Evolutionary conservation across 1,140 invertebrate species (phyloP).

Genomic region (Dinoponera quadriceps): DNA sequence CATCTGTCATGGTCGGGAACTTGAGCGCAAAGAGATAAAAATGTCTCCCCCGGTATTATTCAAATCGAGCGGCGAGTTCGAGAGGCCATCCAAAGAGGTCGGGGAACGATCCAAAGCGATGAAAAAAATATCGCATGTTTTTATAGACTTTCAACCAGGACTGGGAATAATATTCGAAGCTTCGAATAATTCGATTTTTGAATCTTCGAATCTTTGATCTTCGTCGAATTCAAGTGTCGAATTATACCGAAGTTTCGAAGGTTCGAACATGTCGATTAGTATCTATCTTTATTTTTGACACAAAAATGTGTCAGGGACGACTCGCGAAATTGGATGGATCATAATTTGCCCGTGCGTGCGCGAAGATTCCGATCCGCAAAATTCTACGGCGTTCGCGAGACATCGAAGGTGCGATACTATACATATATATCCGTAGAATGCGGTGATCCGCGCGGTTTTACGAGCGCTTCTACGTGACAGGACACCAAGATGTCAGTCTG

Average conservation of each 20-base stretch:
- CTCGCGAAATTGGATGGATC: background rate
- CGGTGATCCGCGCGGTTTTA: conserved; percentile 13
- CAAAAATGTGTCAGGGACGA: background rate
- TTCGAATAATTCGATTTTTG: no score
- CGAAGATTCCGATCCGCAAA: conserved; percentile 1
- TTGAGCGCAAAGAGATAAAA: background rate
- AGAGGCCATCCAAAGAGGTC: no score
- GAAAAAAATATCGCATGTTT: no score
- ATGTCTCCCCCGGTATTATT: background rate
- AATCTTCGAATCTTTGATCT: no score
- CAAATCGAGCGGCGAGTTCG: no score
- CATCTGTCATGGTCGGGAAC: background rate
- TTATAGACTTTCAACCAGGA: no score
- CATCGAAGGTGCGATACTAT: background rate
- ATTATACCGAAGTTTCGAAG: no score
- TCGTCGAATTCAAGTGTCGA: no score
- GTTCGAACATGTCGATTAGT: no score
- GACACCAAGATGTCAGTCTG: conserved; percentile 9
- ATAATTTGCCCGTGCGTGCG: background rate
- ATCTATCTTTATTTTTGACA: background rate
- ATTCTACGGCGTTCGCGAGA: conserved; percentile 8
- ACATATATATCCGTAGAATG: background rate
- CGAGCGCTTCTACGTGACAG: conserved; percentile 40
- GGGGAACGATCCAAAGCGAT: no score
- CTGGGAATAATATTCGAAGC: no score